Evolutionary conservation across 1,140 invertebrate species (phyloP).

Genomic region (Hylyphantes graminicola): DNA sequence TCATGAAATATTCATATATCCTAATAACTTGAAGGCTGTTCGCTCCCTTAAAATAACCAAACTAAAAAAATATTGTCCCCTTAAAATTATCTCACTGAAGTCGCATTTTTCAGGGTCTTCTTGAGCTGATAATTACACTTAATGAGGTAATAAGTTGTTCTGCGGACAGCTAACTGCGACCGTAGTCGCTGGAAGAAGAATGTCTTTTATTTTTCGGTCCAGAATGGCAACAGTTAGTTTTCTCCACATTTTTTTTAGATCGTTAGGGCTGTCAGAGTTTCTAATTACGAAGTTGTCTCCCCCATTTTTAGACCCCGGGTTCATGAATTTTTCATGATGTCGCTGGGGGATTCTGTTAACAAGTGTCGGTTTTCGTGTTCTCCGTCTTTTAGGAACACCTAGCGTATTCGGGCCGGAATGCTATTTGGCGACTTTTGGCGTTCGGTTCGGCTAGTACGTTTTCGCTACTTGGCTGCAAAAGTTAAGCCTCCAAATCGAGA

Average conservation of each 20-base stretch:
- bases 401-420: too few relatives aligned
- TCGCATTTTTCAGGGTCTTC: slow-evolving; percentile 7
- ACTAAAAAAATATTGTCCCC: slow-evolving; percentile 10
- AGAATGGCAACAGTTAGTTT: slow-evolving; percentile 1
- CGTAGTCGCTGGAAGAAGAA: slow-evolving; percentile 24
- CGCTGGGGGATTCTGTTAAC: slow-evolving; percentile 14
- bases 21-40: slow-evolving; percentile 6
- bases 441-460: too few relatives aligned
- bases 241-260: slow-evolving; percentile 1
- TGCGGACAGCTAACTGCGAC: slow-evolving; percentile 31
- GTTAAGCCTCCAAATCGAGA: too few relatives aligned
- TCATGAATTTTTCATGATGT: slow-evolving; percentile 36
- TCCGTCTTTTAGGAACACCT: not conserved
- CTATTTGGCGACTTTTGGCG: too few relatives aligned
- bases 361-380: slow-evolving; percentile 11
- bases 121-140: slow-evolving; percentile 41
- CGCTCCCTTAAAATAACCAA: not conserved
- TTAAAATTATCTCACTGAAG: not conserved
- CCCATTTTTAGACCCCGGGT: not conserved
- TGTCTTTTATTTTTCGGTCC: slow-evolving; percentile 17
- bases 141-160: slow-evolving; percentile 48
- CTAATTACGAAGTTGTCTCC: slow-evolving; percentile 8
- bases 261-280: slow-evolving; percentile 26
- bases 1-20: slow-evolving; percentile 42
- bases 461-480: too few relatives aligned